Evolutionary conservation across 2,888 invertebrate genomes (phyloP), one percentile per base, ranked within the genome.

Genomic region (Halictus ligatus): DNA sequence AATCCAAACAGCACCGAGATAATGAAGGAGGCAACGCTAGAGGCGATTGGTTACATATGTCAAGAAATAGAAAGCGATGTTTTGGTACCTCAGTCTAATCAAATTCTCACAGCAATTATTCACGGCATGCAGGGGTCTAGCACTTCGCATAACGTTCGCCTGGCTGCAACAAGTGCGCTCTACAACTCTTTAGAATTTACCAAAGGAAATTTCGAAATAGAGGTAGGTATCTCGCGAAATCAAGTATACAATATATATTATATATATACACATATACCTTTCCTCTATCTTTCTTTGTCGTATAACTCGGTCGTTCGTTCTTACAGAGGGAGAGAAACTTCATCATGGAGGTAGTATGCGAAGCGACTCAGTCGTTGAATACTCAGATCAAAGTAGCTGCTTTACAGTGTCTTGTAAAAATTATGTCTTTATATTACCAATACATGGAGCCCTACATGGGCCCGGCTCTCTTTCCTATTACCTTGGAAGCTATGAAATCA

Each of bases 361-460:
- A 99, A 96, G 99, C 99, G 5, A 99, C 99, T 1, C 99, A 99
- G 95, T 98, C 98, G 10, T 95, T 96, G 77, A 98, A 99, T 94
- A 97, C 98, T 83, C 97, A 98, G 95, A 98, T 99, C 75, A 97
- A 98, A 96, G 99, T 99, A 25, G 99, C 99, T 15, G 99, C 99
- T 4, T 96, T 99, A 80, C 99, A 99, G 95, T 99, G 99, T 96
- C 96, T 99, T 94, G 99, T 98, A 88, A 99, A 99, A 96, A 99
- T 99, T 91, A 98, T 99, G 96, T 98, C 99, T 0, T 96, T 99
- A 6, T 99, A 99, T 95, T 99, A 99, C 95, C 98, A 99, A 95
- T 98, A 98, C 94, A 99, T 99, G 99, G 99, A 99, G 95, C 98
- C 98, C 21, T 99, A 99, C 94, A 99, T 99, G 99, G 98, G 98